Percentiles rank a stretch among this genome's conserved stretches.
phyloP scores from a whole-genome alignment of 2,113 vertebrate genomes.

The Dicerorhinus sumatrensis region DNA sequence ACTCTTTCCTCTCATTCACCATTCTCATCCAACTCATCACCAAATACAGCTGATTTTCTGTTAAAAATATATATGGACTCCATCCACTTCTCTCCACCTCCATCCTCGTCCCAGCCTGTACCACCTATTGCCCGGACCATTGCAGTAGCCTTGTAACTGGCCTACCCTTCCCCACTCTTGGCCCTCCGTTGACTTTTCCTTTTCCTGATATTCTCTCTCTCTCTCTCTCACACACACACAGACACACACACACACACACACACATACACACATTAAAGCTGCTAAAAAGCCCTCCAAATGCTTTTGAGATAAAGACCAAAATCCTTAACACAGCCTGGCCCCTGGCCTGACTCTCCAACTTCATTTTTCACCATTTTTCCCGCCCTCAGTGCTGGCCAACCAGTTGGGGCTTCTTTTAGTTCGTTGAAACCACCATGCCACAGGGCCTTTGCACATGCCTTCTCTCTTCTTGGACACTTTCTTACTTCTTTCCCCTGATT shows the following conservation, averaged over 20 bases:
- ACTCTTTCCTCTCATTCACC: background rate
- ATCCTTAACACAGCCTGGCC: background rate
- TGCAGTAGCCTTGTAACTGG: background rate
- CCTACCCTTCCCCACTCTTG: background rate
- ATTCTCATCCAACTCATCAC: background rate
- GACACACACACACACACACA: background rate
- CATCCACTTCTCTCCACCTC: background rate
- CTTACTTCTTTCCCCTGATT: background rate
- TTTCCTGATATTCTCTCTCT: background rate
- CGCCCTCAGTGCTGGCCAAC: background rate
- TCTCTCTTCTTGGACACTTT: background rate
- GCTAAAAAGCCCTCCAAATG: background rate
- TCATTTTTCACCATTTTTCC: background rate
- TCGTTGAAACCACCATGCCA: background rate
- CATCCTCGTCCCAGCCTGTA: background rate
- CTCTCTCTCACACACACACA: too few species aligned
- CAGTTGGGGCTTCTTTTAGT: background rate
- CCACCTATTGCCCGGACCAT: background rate
- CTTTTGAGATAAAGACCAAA: background rate
- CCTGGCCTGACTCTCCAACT: background rate
- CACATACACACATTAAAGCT: background rate
- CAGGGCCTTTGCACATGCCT: background rate
- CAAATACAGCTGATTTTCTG: background rate
- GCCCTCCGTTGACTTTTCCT: background rate
- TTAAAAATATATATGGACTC: background rate